Evolutionary conservation across 2,888 invertebrate genomes (phyloP), one percentile per base, ranked within the genome.

Genomic region (Trachelus stipa): DNA sequence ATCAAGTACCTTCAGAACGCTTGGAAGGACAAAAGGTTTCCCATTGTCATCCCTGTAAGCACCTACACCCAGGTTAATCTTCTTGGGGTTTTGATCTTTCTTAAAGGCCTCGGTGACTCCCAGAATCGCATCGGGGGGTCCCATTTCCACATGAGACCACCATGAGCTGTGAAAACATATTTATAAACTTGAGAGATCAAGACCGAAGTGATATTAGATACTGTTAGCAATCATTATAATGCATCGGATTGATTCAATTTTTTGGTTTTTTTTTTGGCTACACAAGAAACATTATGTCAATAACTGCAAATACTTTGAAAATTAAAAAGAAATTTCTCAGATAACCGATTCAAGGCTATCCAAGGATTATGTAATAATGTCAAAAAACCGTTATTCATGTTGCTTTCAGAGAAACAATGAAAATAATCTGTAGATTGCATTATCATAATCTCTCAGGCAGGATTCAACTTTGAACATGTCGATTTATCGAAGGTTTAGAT

Each of bases 11-110:
- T 94, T 94, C 81, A 92, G 93, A 34, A 99, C 98, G 91, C 96
- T 96, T 34, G 98, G 98, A 78, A 99, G 93, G 33, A 99, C 95
- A 92, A 95, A 98, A 3, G 99, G 99, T 92, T 99, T 98, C 76
- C 99, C 99, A 88, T 97, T 95, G 90, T 99, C 99, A 92, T 99
- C 99, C 85, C 99, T 94, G 92, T 99, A 99, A 12, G 99, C 99
- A 80, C 98, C 98, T 4, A 95, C 98, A 80, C 99, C 99, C 76
- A 99, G 94, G 92, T 99, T 99, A 82, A 99, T 96, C 92, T 99
- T 99, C 86, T 97, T 97, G 0, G 98, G 95, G 91, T 98, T 96
- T 3, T 93, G 93, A 91, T 99, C 99, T 81, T 93, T 94, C 91
- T 98, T 99, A 92, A 94, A 99, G 0, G 99, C 99, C 91, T 99